Conservation (phyloP, 2,113 vertebrate genomes). For the Mirza zaza region DNA sequence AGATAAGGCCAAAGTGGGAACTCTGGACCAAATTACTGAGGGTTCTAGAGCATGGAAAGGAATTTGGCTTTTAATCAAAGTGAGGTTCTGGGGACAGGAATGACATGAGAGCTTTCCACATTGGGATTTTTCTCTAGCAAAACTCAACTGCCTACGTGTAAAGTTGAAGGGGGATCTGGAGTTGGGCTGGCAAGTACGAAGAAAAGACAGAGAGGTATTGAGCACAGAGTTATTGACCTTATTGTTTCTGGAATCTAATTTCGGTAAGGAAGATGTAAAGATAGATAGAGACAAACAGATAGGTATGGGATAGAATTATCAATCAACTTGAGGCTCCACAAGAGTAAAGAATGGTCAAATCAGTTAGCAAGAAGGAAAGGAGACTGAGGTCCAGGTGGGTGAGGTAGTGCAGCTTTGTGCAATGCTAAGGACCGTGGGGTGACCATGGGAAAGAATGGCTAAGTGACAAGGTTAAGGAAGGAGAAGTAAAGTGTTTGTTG, state of each 20-base stretch:
- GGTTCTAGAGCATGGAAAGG: not conserved
- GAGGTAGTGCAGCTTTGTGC: not conserved
- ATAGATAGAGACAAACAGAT: not conserved
- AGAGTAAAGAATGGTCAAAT: not conserved
- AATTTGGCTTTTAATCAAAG: constrained; percentile 14
- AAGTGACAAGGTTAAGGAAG: not conserved
- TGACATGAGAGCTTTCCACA: not conserved
- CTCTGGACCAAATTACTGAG: not conserved
- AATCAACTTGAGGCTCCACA: not conserved
- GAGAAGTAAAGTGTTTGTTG: not conserved
- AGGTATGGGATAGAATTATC: not conserved
- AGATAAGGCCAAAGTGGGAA: not conserved
- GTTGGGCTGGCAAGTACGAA: not conserved
- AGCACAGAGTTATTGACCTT: not conserved
- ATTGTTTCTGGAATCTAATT: not conserved
- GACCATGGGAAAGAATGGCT: not conserved
- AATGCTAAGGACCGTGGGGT: not conserved
- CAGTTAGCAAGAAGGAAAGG: not conserved
- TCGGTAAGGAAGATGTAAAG: not conserved
- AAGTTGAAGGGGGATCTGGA: not conserved
- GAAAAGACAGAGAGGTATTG: not conserved
- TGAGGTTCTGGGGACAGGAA: not conserved
- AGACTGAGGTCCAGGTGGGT: not conserved
- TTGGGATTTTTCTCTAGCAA: not conserved
- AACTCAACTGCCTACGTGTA: not conserved